These are phyloP conservation scores for Lerista edwardsae DNA, from an alignment of 2,797 vertebrate genomes.

Conservation along the genomic window DNA sequence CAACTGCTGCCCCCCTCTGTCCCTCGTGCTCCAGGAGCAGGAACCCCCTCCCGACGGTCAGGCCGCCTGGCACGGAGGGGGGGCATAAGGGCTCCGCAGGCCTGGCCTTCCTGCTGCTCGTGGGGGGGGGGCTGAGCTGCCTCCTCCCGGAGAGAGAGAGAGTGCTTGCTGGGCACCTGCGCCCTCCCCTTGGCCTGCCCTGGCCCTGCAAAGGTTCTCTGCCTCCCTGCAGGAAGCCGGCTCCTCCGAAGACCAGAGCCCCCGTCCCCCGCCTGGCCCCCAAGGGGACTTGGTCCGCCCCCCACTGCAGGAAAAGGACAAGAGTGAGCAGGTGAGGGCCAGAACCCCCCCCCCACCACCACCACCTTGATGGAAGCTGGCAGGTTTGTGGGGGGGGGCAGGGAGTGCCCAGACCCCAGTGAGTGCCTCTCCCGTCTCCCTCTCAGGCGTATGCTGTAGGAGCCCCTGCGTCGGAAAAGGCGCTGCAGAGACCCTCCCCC, in stretches of 20 bases:
- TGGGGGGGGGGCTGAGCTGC: too few species aligned
- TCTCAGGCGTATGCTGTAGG: not conserved
- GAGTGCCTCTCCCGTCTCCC: not conserved
- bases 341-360: not conserved
- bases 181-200: too few species aligned
- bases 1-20: not conserved
- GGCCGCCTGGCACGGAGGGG: rapidly evolving
- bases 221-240: not conserved
- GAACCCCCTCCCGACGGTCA: too few species aligned
- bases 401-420: too few species aligned
- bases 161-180: too few species aligned
- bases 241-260: not conserved
- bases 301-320: too few species aligned
- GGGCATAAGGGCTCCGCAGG: not conserved
- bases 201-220: too few species aligned
- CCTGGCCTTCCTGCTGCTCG: not conserved
- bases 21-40: too few species aligned
- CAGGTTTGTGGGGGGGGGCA: not conserved
- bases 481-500: rapidly evolving
- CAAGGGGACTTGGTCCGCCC: too few species aligned
- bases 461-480: not conserved
- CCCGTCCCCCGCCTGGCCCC: rapidly evolving
- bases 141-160: too few species aligned
- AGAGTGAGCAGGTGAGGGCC: not conserved
- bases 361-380: not conserved